phyloP scores from a whole-genome alignment of 2,888 invertebrate species.

The Cordilura impudica region DNA sequence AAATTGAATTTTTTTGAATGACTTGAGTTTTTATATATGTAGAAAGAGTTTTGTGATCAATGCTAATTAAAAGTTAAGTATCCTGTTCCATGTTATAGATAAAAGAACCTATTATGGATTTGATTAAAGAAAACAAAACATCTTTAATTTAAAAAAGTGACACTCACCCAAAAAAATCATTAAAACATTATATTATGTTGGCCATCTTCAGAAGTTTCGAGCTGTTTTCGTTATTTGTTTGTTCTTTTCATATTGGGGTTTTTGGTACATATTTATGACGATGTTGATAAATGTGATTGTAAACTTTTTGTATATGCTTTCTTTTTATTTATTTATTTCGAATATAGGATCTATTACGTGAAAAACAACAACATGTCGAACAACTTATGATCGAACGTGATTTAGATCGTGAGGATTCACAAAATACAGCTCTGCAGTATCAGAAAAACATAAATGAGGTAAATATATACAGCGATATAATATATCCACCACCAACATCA shows the following conservation, averaged over 20 bases:
- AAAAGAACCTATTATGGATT: no score
- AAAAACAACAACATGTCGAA: constrained; percentile 96
- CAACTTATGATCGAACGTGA: constrained; percentile 94
- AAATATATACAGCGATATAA: constrained; percentile 75
- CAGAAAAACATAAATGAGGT: constrained; percentile 78
- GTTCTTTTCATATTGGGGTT: constrained; percentile 8
- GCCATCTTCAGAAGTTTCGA: constrained; percentile 12
- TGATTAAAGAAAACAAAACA: no score
- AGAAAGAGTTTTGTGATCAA: no score
- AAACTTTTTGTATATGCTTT: background rate
- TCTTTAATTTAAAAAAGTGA: no score
- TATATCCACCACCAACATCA: constrained; percentile 67
- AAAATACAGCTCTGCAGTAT: constrained; percentile 81
- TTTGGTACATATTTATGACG: background rate
- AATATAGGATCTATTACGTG: constrained; percentile 89
- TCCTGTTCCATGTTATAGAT: no score
- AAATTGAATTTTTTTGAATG: no score
- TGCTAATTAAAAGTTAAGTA: no score
- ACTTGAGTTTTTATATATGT: no score
- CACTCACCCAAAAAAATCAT: no score
- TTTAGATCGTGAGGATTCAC: constrained; percentile 92
- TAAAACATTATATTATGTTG: constrained; percentile 50
- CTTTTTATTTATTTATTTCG: constrained; percentile 30
- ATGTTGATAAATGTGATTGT: background rate
- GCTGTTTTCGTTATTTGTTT: constrained; percentile 4